Base-by-base conservation (phyloP, 2,113 vertebrate genomes). In the Orthonyx spaldingii region DNA sequence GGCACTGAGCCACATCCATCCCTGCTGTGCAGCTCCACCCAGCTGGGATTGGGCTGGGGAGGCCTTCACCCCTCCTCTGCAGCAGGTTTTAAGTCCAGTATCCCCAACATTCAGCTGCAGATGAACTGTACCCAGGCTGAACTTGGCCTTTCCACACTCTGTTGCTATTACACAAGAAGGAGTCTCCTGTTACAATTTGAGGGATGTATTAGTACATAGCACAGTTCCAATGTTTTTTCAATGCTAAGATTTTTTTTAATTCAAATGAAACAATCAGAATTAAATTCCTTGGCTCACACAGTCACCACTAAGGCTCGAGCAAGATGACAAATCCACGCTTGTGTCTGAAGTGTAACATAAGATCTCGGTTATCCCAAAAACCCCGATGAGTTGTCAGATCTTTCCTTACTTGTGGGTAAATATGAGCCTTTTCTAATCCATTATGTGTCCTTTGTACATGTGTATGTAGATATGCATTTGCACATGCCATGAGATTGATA, bases 251-350 rank as follows among this genome's bases (percentile, higher is more conserved):
- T 42, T 42, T 42, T 76, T 90, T 89, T 47, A 78, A 96, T 91
- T 97, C 87, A 94, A 39, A 79, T 65, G 87, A 97, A 97, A 89
- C 94, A 96, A 78, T 96, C 84, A 90, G 93, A 96, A 98, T 95
- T 96, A 92, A 96, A 97, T 97, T 97, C 95, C 95, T 97, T 95
- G 88, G 33, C 96, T 97, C 96, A 7, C 71, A 52, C 85, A 74
- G 81, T 95, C 88, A 86, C 84, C 97, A 91, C 94, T 97, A 89
- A 97, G 90, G 95, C 97, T 97, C 77, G 27, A 95, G 95, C 91
- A 96, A 89, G 71, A 88, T 96, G 97, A 96, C 97, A 98, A 96
- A 95, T 94, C 96, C 83, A 21, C 70, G 32, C 97, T 92, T 52
- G 77, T 91, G 71, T 89, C 92, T 95, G 3, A 35, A 91, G 92